Evolutionary conservation across 2,113 vertebrate genomes (phyloP).

Genomic region (Parus major): DNA sequence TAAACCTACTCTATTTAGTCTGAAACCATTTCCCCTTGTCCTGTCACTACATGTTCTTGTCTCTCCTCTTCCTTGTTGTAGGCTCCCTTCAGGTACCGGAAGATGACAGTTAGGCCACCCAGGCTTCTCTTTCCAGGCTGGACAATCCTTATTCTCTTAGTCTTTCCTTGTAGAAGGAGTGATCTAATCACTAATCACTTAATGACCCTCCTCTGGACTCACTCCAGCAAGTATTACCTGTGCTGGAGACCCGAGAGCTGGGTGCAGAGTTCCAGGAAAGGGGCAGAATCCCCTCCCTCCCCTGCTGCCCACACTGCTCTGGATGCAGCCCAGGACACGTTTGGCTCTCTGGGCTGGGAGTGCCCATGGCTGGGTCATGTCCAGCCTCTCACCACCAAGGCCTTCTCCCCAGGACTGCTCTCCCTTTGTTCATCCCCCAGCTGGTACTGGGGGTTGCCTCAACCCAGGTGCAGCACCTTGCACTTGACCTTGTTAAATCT

Average conservation of each 20-base stretch:
- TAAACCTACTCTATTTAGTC: not conserved
- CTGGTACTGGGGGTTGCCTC: rapidly evolving
- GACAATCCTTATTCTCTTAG: not conserved
- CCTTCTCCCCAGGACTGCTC: not conserved
- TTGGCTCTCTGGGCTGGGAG: not conserved
- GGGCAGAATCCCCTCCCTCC: not conserved
- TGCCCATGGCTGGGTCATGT: not conserved
- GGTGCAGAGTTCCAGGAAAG: not conserved
- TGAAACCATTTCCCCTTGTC: not conserved
- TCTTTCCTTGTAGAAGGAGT: not conserved
- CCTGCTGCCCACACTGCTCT: not conserved
- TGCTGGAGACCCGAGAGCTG: not conserved
- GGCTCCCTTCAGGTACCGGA: not conserved
- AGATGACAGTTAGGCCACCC: not conserved
- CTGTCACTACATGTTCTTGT: not conserved
- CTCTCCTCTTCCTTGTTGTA: not conserved
- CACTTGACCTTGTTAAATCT: not conserved
- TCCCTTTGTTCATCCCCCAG: not conserved
- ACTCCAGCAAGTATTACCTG: not conserved
- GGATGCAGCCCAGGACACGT: not conserved
- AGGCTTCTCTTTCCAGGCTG: not conserved
- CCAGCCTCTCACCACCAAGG: not conserved
- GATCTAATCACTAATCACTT: not conserved
- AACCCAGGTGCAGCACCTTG: not conserved
- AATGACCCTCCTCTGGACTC: not conserved